Percentiles rank a stretch among this genome's conserved stretches.
These are phyloP conservation scores for Cheirogaleus medius DNA, from an alignment of 2,113 vertebrate species.

Conservation along the genomic window DNA sequence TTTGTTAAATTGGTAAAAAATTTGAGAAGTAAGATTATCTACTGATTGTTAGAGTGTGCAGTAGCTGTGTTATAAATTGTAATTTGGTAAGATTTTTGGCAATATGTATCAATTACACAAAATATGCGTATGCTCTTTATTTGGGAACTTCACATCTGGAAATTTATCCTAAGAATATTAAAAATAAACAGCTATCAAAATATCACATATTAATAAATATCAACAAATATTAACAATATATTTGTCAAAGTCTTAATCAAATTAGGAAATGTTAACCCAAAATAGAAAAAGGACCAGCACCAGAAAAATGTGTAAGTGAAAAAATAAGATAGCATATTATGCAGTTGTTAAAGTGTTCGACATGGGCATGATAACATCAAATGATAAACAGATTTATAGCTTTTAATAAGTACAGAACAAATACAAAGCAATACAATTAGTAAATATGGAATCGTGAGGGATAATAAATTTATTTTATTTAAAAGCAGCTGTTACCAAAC, in stretches of 20 bases:
- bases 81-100: neutral
- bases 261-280: neutral
- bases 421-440: neutral
- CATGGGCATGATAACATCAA: neutral
- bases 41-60: too few relatives aligned
- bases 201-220: neutral
- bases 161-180: too few relatives aligned
- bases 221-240: too few relatives aligned
- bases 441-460: rapidly evolving
- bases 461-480: neutral
- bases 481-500: neutral
- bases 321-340: neutral
- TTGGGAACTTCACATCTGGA: neutral
- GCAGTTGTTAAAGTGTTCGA: neutral
- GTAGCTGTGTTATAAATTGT: too few relatives aligned
- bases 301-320: neutral
- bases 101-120: neutral
- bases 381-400: neutral
- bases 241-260: neutral
- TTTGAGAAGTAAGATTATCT: neutral
- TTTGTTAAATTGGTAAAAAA: neutral
- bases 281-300: neutral
- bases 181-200: neutral
- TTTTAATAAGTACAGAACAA: neutral
- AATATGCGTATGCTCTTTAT: neutral